A percentile compares a stretch with the other conserved stretches of the same genome.
Evolutionary conservation across 2,888 invertebrate species (phyloP).

Genomic region (Lingula anatina): DNA sequence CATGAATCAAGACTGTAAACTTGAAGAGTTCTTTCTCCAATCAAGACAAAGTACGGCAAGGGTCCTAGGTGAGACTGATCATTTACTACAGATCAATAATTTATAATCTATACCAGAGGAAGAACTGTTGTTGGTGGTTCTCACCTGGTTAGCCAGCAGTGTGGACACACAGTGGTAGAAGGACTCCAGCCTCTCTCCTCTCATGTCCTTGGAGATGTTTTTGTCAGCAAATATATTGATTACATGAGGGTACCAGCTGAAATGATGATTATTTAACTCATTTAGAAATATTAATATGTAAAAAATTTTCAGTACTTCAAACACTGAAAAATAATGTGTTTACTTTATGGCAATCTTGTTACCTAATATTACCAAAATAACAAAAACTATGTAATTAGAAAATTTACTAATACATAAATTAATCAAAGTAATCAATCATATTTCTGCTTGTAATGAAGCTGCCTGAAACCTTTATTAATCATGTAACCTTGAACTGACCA

Average conservation of each 20-base stretch:
- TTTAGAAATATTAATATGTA: neutral
- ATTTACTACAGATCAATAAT: too few relatives aligned
- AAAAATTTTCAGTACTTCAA: neutral
- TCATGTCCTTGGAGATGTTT: conserved; percentile 34
- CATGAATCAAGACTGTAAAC: too few relatives aligned
- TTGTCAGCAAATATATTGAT: conserved; percentile 51
- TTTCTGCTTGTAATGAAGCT: too few relatives aligned
- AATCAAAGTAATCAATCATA: too few relatives aligned
- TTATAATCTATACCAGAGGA: too few relatives aligned
- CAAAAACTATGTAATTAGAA: too few relatives aligned
- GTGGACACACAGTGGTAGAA: conserved; percentile 51
- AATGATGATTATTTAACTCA: conserved; percentile 1
- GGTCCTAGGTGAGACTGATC: neutral
- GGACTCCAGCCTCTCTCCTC: conserved; percentile 38
- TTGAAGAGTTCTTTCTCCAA: too few relatives aligned
- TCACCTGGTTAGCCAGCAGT: conserved; percentile 52
- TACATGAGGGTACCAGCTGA: conserved; percentile 48
- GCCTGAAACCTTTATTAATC: too few relatives aligned
- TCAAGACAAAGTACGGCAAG: neutral
- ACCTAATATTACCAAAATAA: too few relatives aligned
- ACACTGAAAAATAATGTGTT: neutral
- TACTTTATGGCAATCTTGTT: neutral
- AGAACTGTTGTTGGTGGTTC: too few relatives aligned
- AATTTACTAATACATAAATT: too few relatives aligned
- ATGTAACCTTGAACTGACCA: too few relatives aligned